Conservation (phyloP, 2,113 vertebrate genomes). For the Scalopus aquaticus region DNA sequence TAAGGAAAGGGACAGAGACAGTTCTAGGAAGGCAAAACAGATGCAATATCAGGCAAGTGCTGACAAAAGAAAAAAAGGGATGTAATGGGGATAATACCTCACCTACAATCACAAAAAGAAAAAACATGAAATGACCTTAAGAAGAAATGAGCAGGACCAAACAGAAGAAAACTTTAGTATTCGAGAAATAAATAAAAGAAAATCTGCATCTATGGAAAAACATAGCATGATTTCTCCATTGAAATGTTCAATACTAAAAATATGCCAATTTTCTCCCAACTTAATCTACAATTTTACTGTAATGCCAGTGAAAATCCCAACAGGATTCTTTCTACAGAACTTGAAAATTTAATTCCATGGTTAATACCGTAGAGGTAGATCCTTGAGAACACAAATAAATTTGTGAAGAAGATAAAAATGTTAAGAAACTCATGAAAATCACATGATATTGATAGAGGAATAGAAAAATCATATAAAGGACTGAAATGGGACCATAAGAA, state of each 20-base stretch:
- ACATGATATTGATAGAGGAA: neutral
- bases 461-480: neutral
- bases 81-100: neutral
- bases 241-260: neutral
- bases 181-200: neutral
- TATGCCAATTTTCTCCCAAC: neutral
- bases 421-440: neutral
- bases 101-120: neutral
- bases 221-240: neutral
- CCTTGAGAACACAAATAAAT: neutral
- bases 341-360: neutral
- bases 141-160: neutral
- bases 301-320: neutral
- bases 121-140: neutral
- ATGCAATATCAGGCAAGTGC: neutral
- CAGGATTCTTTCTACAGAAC: neutral
- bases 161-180: neutral
- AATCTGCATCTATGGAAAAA: neutral
- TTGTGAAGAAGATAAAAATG: neutral
- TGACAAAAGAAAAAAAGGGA: neutral
- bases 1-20: neutral
- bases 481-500: neutral
- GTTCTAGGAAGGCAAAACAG: neutral
- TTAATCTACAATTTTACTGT: neutral
- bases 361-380: neutral